Percentiles rank a stretch among this genome's conserved stretches.
Evolutionary conservation across 2,797 vertebrate species (phyloP).

Genomic region (Peromyscus attwateri): DNA sequence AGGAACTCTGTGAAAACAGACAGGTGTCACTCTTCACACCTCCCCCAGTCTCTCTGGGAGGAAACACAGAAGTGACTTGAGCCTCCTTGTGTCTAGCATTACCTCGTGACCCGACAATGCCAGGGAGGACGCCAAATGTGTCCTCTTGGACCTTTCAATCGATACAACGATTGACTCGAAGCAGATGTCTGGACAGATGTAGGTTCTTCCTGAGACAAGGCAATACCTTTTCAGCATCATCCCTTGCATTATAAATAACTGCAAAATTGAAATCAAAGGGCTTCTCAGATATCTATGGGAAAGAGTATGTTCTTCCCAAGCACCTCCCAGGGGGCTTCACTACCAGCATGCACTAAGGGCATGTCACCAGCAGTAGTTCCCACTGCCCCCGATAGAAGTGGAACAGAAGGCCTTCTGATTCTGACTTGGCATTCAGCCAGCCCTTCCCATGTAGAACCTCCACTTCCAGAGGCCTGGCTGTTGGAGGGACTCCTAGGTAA

Average conservation of each 20-base stretch:
- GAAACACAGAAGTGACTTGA: background rate
- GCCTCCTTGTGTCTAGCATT: background rate
- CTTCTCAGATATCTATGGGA: background rate
- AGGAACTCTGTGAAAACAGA: background rate
- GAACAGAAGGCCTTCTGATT: background rate
- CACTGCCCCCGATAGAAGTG: fast-evolving
- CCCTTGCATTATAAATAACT: background rate
- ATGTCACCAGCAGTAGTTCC: background rate
- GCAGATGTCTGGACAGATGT: background rate
- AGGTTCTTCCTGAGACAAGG: background rate
- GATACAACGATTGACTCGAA: background rate
- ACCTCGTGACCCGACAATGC: background rate
- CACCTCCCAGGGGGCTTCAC: background rate
- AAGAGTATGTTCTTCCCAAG: background rate
- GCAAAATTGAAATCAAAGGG: background rate
- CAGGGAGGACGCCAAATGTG: background rate
- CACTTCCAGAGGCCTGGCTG: background rate
- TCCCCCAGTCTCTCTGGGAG: background rate
- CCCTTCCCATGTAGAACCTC: background rate
- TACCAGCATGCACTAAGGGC: background rate
- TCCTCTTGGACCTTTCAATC: background rate
- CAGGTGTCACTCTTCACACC: fast-evolving
- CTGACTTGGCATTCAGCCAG: background rate
- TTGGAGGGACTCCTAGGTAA: background rate
- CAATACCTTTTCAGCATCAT: background rate